These are phyloP conservation scores for Leptinotarsa rubiginosa DNA, from an alignment of 2,888 invertebrate species.

Conservation along the genomic window DNA sequence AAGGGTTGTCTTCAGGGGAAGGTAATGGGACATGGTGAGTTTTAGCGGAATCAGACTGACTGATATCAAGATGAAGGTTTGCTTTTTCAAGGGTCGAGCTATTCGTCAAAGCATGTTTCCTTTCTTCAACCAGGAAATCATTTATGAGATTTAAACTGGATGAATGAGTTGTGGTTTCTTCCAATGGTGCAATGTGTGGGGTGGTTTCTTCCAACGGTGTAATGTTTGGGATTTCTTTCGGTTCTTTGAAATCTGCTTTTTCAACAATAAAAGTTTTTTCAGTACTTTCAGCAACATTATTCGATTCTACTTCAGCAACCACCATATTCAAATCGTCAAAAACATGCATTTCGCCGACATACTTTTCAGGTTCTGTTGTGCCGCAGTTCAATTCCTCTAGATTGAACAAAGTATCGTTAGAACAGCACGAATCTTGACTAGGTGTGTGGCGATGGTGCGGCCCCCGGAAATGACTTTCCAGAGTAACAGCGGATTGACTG, in stretches of 20 bases:
- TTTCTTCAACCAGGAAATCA: constrained; percentile 44
- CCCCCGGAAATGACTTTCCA: constrained; percentile 65
- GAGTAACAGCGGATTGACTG: constrained; percentile 68
- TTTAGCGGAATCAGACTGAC: constrained; percentile 26
- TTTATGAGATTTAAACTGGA: constrained; percentile 18
- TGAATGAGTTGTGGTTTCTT: background rate
- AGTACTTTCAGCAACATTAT: constrained; percentile 23
- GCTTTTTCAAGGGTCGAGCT: background rate
- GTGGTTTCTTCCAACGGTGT: background rate
- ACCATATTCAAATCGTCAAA: constrained; percentile 18
- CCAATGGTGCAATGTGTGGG: constrained; percentile 9
- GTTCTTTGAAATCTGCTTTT: constrained; percentile 7
- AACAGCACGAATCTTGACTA: constrained; percentile 75
- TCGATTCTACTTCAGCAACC: constrained; percentile 28
- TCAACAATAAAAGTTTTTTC: constrained; percentile 18
- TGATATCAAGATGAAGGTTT: constrained; percentile 6
- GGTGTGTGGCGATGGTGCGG: constrained; percentile 66
- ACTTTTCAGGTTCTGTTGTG: constrained; percentile 50
- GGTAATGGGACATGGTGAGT: constrained; percentile 61
- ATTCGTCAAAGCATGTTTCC: constrained; percentile 33
- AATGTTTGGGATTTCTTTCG: constrained; percentile 11
- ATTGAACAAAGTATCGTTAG: constrained; percentile 74
- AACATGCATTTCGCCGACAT: constrained; percentile 23
- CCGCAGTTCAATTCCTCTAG: constrained; percentile 68
- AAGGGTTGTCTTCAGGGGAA: constrained; percentile 65